Percentiles rank a stretch among this genome's conserved stretches.
phyloP scores from a whole-genome alignment of 2,797 vertebrate genomes.

The Poliocrania exsul region DNA sequence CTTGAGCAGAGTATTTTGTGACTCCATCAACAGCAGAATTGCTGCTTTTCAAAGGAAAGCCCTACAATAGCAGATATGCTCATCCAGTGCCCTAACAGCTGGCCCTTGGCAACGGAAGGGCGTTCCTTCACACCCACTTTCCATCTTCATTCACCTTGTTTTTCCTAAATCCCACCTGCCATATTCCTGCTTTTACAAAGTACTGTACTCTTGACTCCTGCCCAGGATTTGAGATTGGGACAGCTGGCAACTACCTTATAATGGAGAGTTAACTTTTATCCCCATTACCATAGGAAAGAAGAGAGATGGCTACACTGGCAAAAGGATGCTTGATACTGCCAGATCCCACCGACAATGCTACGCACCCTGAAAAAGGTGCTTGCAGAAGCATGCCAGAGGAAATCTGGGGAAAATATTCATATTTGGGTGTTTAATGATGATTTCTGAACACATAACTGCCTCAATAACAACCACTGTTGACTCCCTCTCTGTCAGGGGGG shows the following conservation, averaged over 20 bases:
- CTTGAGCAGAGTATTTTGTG: neutral
- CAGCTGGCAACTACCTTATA: neutral
- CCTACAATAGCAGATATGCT: fast-evolving
- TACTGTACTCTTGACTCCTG: neutral
- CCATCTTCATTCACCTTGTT: neutral
- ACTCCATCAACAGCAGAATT: neutral
- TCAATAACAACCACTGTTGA: neutral
- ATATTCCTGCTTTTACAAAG: neutral
- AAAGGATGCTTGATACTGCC: neutral
- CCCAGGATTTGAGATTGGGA: neutral
- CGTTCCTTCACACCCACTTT: neutral
- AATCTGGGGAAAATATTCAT: neutral
- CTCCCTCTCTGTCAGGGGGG: neutral
- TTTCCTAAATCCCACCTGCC: neutral
- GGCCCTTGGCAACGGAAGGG: neutral
- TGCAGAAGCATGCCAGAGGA: neutral
- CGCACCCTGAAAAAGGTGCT: neutral
- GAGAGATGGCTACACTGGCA: neutral
- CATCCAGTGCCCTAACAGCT: fast-evolving
- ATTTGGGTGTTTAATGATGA: neutral
- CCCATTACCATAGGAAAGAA: neutral
- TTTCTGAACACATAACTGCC: neutral
- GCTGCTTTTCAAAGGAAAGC: neutral
- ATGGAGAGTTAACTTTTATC: neutral
- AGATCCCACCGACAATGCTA: neutral